Evolutionary conservation across 2,888 invertebrate genomes (phyloP).

Genomic region (Blastobasis adustella): DNA sequence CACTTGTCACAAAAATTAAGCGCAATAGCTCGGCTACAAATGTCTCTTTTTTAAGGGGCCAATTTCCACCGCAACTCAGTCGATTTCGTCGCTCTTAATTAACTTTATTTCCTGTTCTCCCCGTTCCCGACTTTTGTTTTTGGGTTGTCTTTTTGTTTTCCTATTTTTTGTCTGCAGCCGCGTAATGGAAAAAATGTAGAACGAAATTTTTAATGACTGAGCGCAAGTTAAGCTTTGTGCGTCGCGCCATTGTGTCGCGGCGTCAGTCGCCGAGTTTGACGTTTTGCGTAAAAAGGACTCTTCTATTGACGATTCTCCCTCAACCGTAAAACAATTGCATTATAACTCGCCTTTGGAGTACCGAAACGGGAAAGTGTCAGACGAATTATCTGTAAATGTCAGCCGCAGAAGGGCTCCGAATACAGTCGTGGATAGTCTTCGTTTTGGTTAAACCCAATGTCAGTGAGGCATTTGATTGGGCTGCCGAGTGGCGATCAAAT

Average conservation of each 20-base stretch:
- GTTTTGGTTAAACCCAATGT: too few species aligned
- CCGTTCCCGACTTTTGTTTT: slow-evolving; percentile 69
- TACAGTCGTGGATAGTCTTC: too few species aligned
- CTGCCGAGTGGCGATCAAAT: too few species aligned
- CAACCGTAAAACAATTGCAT: slow-evolving; percentile 33
- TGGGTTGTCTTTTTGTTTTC: slow-evolving; percentile 61
- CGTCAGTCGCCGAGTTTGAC: slow-evolving; percentile 51
- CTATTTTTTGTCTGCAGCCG: slow-evolving; percentile 71
- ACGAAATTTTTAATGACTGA: slow-evolving; percentile 71
- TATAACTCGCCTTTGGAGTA: too few species aligned
- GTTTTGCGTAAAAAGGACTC: slow-evolving; percentile 42
- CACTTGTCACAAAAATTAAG: slow-evolving; percentile 75
- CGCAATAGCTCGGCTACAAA: slow-evolving; percentile 72
- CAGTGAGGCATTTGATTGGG: too few species aligned
- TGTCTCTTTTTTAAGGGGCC: slow-evolving; percentile 73
- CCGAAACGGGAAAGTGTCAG: too few species aligned
- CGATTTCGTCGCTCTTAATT: slow-evolving; percentile 75
- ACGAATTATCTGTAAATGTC: too few species aligned
- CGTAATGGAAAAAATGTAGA: slow-evolving; percentile 73
- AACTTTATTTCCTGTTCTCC: slow-evolving; percentile 75
- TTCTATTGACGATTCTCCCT: slow-evolving; percentile 40
- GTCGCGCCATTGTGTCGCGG: slow-evolving; percentile 52
- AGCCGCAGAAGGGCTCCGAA: too few species aligned
- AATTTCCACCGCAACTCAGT: slow-evolving; percentile 74
- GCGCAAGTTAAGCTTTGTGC: slow-evolving; percentile 67